A percentile compares a stretch with the other conserved stretches of the same genome.
Conservation (phyloP, 2,888 invertebrate genomes). For the Selenia dentaria region DNA sequence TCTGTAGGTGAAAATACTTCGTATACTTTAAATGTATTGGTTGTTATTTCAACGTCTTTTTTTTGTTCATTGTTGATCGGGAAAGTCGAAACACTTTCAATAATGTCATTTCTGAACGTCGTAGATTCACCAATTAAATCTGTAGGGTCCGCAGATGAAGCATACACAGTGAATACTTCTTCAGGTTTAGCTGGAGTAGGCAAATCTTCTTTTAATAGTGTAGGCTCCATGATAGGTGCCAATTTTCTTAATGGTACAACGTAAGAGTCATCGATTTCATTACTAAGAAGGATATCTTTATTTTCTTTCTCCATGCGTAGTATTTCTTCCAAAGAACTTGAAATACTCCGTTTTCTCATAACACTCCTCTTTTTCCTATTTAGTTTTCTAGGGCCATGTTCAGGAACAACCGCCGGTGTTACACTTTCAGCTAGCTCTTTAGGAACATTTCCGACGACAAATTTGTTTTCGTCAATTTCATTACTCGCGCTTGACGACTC, state of each 20-base stretch:
- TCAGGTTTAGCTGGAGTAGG: conserved; percentile 43
- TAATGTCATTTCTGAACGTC: conserved; percentile 48
- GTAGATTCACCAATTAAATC: conserved; percentile 42
- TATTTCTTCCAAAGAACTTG: conserved; percentile 69
- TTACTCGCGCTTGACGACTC: conserved; percentile 49
- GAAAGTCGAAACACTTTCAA: conserved; percentile 73
- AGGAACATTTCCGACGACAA: conserved; percentile 87
- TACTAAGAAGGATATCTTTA: conserved; percentile 68
- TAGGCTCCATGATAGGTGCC: conserved; percentile 40
- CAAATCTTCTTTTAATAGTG: conserved; percentile 37
- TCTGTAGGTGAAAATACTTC: conserved; percentile 66
- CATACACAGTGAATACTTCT: conserved; percentile 56
- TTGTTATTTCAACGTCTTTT: conserved; percentile 61
- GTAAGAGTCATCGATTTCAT: conserved; percentile 75
- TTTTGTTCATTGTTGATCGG: conserved; percentile 57
- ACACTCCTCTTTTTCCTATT: conserved; percentile 50
- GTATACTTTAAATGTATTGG: conserved; percentile 66
- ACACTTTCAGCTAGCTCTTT: conserved; percentile 82
- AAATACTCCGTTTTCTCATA: conserved; percentile 55
- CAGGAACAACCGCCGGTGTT: conserved; percentile 86
- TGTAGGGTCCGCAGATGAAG: conserved; percentile 48
- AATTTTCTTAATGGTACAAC: conserved; percentile 48
- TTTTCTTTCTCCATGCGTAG: conserved; percentile 65
- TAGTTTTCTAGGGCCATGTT: conserved; percentile 86
- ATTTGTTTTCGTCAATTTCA: conserved; percentile 75